Evolutionary conservation across 1,140 invertebrate genomes (phyloP).

Genomic region (Ericerus pela): DNA sequence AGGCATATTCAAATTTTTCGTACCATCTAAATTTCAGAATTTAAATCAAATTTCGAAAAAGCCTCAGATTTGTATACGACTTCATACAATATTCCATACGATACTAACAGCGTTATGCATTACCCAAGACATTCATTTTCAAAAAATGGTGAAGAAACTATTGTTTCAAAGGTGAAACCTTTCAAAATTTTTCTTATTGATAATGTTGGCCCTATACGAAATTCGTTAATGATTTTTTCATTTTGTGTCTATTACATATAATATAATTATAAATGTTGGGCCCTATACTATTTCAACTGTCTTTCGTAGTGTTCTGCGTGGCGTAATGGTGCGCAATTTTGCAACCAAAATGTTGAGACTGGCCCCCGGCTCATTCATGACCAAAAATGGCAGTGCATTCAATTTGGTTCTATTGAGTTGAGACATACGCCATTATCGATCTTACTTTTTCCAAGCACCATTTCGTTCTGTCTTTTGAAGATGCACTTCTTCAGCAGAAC

Average conservation of each 20-base stretch:
- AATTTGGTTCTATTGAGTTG: too few species aligned
- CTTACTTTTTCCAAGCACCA: too few species aligned
- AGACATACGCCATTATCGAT: too few species aligned
- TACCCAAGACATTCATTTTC: slow-evolving; percentile 63
- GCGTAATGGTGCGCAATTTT: too few species aligned
- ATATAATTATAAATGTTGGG: background rate
- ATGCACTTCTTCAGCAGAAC: too few species aligned
- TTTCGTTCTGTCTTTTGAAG: too few species aligned
- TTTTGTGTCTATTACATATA: background rate
- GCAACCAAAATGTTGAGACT: too few species aligned
- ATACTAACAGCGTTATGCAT: slow-evolving; percentile 72
- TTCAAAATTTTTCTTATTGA: background rate
- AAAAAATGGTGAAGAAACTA: slow-evolving; percentile 51
- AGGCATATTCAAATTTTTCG: background rate
- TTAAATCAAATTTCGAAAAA: slow-evolving; percentile 52
- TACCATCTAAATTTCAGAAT: slow-evolving; percentile 31
- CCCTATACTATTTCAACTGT: background rate
- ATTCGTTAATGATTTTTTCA: background rate
- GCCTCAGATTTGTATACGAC: slow-evolving; percentile 29
- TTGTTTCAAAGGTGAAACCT: slow-evolving; percentile 41
- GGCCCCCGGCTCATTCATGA: too few species aligned
- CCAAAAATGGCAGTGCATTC: too few species aligned
- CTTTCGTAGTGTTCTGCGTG: too few species aligned
- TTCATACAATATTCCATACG: slow-evolving; percentile 36
- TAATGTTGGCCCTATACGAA: background rate